Evolutionary conservation across 2,888 invertebrate species (phyloP).

Genomic region (Tuberolachnus salignus): DNA sequence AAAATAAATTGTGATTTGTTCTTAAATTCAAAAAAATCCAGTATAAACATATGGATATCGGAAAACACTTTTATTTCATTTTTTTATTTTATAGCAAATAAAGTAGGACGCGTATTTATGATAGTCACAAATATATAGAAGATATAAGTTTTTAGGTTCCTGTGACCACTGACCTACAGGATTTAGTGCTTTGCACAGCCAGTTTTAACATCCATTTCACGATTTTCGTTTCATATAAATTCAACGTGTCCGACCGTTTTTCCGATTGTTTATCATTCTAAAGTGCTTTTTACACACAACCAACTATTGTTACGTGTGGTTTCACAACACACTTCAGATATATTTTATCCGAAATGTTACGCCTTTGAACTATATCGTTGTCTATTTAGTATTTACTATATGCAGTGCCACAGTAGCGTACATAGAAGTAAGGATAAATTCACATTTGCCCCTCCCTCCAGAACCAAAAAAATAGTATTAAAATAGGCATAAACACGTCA

Average conservation of each 20-base stretch:
- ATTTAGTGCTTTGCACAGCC: neutral
- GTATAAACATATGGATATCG: too few relatives aligned
- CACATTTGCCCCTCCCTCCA: too few relatives aligned
- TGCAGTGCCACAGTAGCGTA: too few relatives aligned
- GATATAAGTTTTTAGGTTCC: neutral
- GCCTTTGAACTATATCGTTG: neutral
- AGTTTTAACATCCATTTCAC: neutral
- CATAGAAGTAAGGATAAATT: too few relatives aligned
- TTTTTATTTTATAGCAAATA: too few relatives aligned
- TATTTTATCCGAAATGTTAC: neutral
- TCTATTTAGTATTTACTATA: neutral
- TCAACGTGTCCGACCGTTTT: neutral
- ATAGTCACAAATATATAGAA: too few relatives aligned
- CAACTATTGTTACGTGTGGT: neutral
- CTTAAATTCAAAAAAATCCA: too few relatives aligned
- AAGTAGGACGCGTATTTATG: too few relatives aligned
- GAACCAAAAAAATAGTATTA: too few relatives aligned
- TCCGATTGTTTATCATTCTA: neutral
- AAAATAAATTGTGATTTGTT: too few relatives aligned
- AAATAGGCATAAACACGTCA: too few relatives aligned
- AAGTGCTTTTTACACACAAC: constrained; percentile 7
- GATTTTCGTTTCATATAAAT: neutral
- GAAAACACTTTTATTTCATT: too few relatives aligned
- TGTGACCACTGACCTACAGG: neutral
- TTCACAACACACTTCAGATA: neutral